Conservation (phyloP, 2,113 vertebrate species). For the Archilochus colubris region DNA sequence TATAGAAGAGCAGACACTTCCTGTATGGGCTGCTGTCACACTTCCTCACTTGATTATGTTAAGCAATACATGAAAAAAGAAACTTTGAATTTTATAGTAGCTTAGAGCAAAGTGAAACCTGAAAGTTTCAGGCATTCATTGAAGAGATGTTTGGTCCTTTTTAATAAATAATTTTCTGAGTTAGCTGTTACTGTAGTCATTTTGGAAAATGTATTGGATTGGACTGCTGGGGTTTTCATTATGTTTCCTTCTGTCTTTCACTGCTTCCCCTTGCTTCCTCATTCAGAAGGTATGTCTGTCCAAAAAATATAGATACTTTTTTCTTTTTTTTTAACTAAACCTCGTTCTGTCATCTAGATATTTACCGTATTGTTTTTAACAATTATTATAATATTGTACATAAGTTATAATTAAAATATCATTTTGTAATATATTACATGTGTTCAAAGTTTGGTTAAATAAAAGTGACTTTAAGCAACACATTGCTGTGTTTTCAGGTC, state of each 20-base stretch:
- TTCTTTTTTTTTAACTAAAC: not conserved
- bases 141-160: not conserved
- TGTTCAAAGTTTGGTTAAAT: constrained; percentile 12
- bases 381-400: not conserved
- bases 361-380: not conserved
- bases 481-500: constrained; percentile 78
- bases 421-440: not conserved
- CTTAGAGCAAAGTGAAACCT: not conserved
- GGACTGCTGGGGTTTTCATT: constrained; percentile 74
- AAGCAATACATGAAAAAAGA: not conserved
- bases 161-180: not conserved
- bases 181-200: not conserved
- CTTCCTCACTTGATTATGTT: not conserved
- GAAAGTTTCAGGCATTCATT: not conserved
- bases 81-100: not conserved
- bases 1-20: not conserved
- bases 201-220: constrained; percentile 32
- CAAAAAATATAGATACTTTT: not conserved
- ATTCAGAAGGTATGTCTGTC: constrained; percentile 95
- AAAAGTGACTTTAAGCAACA: not conserved
- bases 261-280: constrained; percentile 84
- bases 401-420: not conserved
- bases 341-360: not conserved
- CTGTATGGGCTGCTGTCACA: not conserved
- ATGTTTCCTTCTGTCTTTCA: constrained; percentile 80